Base-by-base conservation (phyloP, 2,113 vertebrate genomes). In the Trematomus loennbergii region DNA sequence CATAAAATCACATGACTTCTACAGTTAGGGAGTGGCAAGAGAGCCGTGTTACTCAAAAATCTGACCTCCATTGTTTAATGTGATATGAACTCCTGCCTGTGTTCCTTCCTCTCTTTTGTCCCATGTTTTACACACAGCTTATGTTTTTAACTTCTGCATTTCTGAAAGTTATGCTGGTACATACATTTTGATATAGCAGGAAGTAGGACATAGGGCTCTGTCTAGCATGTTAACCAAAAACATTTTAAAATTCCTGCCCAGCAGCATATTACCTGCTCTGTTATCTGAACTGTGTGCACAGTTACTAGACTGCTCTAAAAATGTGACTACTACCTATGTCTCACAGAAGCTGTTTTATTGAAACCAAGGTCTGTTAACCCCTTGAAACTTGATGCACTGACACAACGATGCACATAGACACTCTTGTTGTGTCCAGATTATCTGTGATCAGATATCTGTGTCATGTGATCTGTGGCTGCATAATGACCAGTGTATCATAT, bases 21-120 rank as follows among this genome's bases (percentile, higher is more conserved):
- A 46, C 50, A 18, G 7, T 59, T 33, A 61, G 78, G 88, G 84
- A 88, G 85, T 81, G 79, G 82, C 82, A 66, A 80, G 40, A 43
- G 18, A 52, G 45, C 5, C 16, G 52, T 29, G 18, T 72, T 25
- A 36, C 8, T 12, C 0, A 1, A 29, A 22, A 73, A 63, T 72
- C 20, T 59, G 8, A 18, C 50, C 60, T 66, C 36, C 6, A 25
- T 29, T 73, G 63, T 72, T 25, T 53, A 29, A 10, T 43, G 1
- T 63, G 12, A 64, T 58, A 12, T 15, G 12, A 60, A 36, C 22
- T 54, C 68, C 50, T 50, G 15, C 58, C 53, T 33, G 29, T 68
- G 45, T 59, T 59, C 6, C 20, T 68, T 54, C n/a, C 55, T 70
- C 13, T 36, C 3, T 40, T 49, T 72, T 75, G 22, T 58, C 67